phyloP scores from a whole-genome alignment of 2,888 invertebrate species.

The Leptothorax acervorum region DNA sequence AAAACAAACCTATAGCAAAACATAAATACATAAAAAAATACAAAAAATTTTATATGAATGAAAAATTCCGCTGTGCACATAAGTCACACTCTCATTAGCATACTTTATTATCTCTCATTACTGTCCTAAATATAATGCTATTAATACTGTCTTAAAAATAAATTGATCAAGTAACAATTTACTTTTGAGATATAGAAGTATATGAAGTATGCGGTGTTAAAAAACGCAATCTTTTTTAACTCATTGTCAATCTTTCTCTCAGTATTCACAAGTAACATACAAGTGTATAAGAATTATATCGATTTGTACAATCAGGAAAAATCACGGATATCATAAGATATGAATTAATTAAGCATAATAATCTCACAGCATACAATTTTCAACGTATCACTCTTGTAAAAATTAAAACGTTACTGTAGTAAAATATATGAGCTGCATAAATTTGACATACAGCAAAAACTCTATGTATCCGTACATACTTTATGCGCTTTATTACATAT shows the following conservation, averaged over 20 bases:
- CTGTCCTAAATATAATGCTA: not conserved
- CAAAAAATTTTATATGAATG: constrained; percentile 65
- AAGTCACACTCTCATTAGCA: constrained; percentile 58
- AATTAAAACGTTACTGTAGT: constrained; percentile 55
- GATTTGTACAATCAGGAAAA: constrained; percentile 32
- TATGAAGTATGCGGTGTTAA: not conserved
- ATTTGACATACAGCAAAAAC: constrained; percentile 40
- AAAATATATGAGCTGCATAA: constrained; percentile 63
- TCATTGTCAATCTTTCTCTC: not conserved
- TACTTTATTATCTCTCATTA: constrained; percentile 20
- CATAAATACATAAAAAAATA: constrained; percentile 58
- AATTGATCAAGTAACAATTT: constrained; percentile 11
- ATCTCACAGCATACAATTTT: constrained; percentile 65
- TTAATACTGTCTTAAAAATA: not conserved
- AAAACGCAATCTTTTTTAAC: constrained; percentile 14
- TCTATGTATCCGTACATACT: not conserved
- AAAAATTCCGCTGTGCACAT: constrained; percentile 54
- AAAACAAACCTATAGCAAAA: not conserved
- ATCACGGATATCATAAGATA: not conserved
- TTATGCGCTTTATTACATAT: not conserved
- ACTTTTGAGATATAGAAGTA: constrained; percentile 5
- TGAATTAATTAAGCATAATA: constrained; percentile 12
- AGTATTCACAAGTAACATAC: not conserved
- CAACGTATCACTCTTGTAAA: constrained; percentile 64
- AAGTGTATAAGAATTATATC: constrained; percentile 24